phyloP scores from a whole-genome alignment of 1,140 invertebrate species.

The Drosophila sucinea region DNA sequence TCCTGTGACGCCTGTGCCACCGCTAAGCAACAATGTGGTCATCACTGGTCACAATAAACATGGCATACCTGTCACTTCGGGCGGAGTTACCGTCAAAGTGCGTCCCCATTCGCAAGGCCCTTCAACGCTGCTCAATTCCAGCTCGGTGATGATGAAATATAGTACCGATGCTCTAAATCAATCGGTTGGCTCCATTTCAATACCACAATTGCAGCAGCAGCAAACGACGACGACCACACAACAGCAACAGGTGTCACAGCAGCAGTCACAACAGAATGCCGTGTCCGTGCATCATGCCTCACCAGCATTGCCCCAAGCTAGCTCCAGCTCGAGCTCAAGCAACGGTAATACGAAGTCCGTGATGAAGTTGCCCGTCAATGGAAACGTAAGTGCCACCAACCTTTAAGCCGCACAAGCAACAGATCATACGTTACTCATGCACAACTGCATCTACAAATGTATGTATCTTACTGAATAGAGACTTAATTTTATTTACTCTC shows the following conservation, averaged over 20 bases:
- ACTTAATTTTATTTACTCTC: background rate
- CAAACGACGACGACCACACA: conserved; percentile 6
- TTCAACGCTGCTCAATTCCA: conserved; percentile 82
- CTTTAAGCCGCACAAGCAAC: no score
- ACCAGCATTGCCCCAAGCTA: conserved; percentile 69
- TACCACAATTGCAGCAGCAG: conserved; percentile 46
- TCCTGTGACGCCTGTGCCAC: conserved; percentile 80
- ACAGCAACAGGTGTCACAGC: conserved; percentile 19
- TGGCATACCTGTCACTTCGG: conserved; percentile 84
- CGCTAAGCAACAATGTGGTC: conserved; percentile 82
- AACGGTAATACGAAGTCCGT: conserved; percentile 82
- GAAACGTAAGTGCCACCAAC: conserved; percentile 54
- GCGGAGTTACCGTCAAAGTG: conserved; percentile 86
- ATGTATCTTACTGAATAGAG: no score
- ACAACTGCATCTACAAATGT: no score
- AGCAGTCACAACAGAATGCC: conserved; percentile 53
- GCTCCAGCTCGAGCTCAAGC: conserved; percentile 30
- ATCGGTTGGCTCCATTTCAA: conserved; percentile 78
- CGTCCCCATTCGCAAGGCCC: conserved; percentile 84
- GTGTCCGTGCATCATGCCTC: conserved; percentile 82
- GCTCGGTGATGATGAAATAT: conserved; percentile 78
- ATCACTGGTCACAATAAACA: conserved; percentile 84
- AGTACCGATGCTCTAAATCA: conserved; percentile 81
- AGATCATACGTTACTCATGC: no score
- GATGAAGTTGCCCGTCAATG: conserved; percentile 80